Evolutionary conservation across 2,113 vertebrate species (phyloP), one percentile per base, ranked within the genome.

Genomic region (Crotophaga sulcirostris): DNA sequence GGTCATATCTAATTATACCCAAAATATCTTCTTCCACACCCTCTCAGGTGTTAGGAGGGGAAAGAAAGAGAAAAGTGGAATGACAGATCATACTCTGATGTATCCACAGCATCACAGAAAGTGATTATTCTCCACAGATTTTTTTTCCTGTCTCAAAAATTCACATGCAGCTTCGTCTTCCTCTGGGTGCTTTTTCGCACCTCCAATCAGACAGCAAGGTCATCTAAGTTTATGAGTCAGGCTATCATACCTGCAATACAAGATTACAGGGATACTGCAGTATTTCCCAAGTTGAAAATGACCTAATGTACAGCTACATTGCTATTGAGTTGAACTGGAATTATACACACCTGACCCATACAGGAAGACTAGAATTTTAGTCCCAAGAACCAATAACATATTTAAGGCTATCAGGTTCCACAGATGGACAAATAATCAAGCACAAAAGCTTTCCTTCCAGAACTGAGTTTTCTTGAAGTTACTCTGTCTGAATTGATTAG

Each of bases 261-360:
- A 77, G 79, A 91, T 83, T 47, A 91, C 44, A 94, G 67, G 58
- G 67, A 90, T 59, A 84, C 36, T 55, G 29, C 29, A 63, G 8
- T 66, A 73, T 91, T 96, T 96, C 72, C 76, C 79, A 86, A 92
- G 60, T 5, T 64, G 64, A 88, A 82, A 93, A 86, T 74, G 3
- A 86, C 47, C 18, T 83, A 16, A 47, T 18, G 40, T 24, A 56
- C 28, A 89, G 36, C 33, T 64, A 33, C 49, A 56, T 0, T 78
- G 51, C 44, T 90, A 29, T 15, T 73, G 69, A 89, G 47, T 25
- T 51, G 34, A 74, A 40, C 33, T 67, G 29, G 29, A 74, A 67
- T 73, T 74, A 19, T 26, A 68, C 7, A 44, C 14, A 86, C 8
- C 15, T 67, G 63, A 85, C 29, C 72, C 7, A 15, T 11, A 36